A percentile compares a stretch with the other conserved stretches of the same genome.
phyloP scores from a whole-genome alignment of 37 sponge, comb jelly and placozoan genomes.

The Spongilla lacustris region DNA sequence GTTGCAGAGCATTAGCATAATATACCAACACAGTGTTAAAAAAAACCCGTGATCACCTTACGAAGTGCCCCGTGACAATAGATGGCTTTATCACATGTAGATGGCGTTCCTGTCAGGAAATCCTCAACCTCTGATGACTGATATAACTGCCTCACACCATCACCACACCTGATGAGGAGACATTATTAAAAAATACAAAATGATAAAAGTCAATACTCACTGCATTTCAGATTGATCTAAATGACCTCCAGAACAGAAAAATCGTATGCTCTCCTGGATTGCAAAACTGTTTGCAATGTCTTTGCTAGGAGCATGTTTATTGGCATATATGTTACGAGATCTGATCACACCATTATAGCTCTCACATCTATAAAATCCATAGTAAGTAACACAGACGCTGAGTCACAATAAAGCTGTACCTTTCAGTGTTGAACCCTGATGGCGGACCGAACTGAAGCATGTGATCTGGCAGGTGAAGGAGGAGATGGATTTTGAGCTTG shows the following conservation, averaged over 20 bases:
- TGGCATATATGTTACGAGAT: slow-evolving; percentile 30
- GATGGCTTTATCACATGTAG: too few relatives aligned
- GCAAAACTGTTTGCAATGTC: slow-evolving; percentile 42
- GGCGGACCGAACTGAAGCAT: slow-evolving; percentile 55
- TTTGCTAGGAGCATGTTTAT: slow-evolving; percentile 47
- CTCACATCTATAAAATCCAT: slow-evolving; percentile 43
- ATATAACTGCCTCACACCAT: slow-evolving; percentile 8
- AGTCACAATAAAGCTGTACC: slow-evolving; percentile 14
- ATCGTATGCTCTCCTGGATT: slow-evolving; percentile 6
- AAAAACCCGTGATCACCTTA: too few relatives aligned
- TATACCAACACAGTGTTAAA: too few relatives aligned
- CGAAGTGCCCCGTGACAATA: too few relatives aligned
- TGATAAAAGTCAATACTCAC: background rate
- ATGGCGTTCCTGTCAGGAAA: slow-evolving; percentile 27
- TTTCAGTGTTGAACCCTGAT: slow-evolving; percentile 48
- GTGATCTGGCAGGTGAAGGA: slow-evolving; percentile 39
- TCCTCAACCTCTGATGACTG: background rate
- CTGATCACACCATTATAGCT: slow-evolving; percentile 39
- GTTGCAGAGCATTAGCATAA: too few relatives aligned
- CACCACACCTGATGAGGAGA: background rate
- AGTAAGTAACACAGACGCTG: background rate
- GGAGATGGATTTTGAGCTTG: slow-evolving; percentile 44
- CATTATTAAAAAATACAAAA: background rate
- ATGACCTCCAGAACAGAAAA: slow-evolving; percentile 11
- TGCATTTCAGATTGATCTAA: background rate